Evolutionary conservation across 2,113 vertebrate genomes (phyloP).

Genomic region (Meleagris gallopavo): DNA sequence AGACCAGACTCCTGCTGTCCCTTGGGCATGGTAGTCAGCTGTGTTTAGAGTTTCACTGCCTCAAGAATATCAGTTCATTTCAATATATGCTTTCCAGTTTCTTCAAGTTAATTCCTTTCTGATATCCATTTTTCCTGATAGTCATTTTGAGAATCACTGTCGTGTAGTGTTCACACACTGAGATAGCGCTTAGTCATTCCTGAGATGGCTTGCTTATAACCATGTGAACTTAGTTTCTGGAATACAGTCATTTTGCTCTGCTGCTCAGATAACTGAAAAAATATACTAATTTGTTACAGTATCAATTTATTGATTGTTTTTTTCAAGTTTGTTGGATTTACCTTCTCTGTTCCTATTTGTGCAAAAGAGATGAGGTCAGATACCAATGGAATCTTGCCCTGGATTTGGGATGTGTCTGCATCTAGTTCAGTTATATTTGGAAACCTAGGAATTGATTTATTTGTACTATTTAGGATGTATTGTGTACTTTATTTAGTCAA

Average conservation of each 20-base stretch:
- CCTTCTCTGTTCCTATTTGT: not conserved
- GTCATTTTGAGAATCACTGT: not conserved
- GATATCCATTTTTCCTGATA: not conserved
- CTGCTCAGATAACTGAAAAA: conserved; percentile 19
- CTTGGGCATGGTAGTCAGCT: conserved; percentile 6
- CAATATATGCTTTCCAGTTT: conserved; percentile 16
- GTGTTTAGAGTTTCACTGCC: not conserved
- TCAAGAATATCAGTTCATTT: not conserved
- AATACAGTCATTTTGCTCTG: conserved; percentile 35
- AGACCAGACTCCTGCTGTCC: conserved; percentile 1
- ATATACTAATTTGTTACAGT: not conserved
- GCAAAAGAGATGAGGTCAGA: not conserved
- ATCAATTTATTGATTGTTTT: not conserved
- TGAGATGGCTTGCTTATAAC: conserved; percentile 37
- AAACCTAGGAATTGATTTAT: not conserved
- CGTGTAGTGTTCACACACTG: conserved; percentile 7
- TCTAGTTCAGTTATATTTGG: not conserved
- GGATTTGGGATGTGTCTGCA: not conserved
- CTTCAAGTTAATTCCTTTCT: conserved; percentile 29
- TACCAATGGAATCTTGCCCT: not conserved
- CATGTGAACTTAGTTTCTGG: conserved; percentile 44
- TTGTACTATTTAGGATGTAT: not conserved
- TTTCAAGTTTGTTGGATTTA: not conserved
- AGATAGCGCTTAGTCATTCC: conserved; percentile 51
- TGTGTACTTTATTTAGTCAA: not conserved